Percentiles rank a stretch among this genome's conserved stretches.
These are phyloP conservation scores for Panurus biarmicus DNA, from an alignment of 2,113 vertebrate genomes.

Conservation along the genomic window DNA sequence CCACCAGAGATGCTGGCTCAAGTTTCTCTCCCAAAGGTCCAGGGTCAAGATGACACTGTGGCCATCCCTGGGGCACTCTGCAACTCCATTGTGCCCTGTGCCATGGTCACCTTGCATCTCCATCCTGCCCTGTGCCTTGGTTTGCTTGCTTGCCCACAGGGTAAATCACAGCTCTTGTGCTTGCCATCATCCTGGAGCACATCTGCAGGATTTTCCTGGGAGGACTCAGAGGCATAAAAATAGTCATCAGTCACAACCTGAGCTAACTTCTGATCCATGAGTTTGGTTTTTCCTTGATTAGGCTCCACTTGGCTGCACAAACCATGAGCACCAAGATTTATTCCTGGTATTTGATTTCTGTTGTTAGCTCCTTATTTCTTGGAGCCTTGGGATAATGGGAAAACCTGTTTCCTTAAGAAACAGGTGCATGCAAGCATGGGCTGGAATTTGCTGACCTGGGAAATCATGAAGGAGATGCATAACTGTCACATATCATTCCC, in stretches of 20 bases:
- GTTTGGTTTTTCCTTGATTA: not conserved
- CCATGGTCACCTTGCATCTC: too few species aligned
- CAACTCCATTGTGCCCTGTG: not conserved
- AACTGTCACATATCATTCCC: too few species aligned
- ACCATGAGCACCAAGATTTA: not conserved
- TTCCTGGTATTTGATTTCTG: not conserved
- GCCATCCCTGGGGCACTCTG: not conserved
- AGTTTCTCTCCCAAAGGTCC: not conserved
- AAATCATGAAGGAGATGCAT: not conserved
- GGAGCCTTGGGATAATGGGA: not conserved
- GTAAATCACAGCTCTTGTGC: not conserved
- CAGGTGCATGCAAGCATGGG: fast-evolving
- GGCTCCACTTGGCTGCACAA: not conserved
- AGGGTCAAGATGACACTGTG: not conserved
- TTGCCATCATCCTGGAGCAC: not conserved
- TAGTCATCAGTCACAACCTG: not conserved
- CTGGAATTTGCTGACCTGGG: not conserved
- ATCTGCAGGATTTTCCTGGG: not conserved
- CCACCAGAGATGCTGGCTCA: fast-evolving
- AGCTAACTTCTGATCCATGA: not conserved
- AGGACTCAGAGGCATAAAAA: not conserved
- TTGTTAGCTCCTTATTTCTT: not conserved
- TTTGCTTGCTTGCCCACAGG: fast-evolving
- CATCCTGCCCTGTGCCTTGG: fast-evolving
- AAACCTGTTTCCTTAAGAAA: not conserved